phyloP scores from a whole-genome alignment of 2,888 invertebrate genomes.

The Auanema sp. region DNA sequence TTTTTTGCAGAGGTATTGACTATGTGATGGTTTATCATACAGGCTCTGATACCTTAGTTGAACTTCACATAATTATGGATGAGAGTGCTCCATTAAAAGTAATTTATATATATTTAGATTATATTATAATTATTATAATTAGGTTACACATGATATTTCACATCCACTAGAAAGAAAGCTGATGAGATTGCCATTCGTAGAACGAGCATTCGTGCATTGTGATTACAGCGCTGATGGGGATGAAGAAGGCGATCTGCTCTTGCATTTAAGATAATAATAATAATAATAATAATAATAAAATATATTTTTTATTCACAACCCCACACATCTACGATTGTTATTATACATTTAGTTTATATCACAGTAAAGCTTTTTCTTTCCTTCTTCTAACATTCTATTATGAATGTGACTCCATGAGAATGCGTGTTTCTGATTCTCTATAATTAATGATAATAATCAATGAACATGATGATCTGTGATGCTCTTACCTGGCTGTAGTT shows the following conservation, averaged over 20 bases:
- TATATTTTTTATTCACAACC: no score
- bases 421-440: no score
- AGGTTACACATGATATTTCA: slow-evolving; percentile 66
- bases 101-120: not conserved
- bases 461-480: no score
- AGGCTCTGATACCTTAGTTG: slow-evolving; percentile 65
- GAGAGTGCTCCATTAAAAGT: slow-evolving; percentile 64
- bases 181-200: slow-evolving; percentile 60
- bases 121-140: not conserved
- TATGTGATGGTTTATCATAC: slow-evolving; percentile 69
- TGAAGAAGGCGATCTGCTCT: slow-evolving; percentile 12
- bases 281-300: no score
- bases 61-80: slow-evolving; percentile 65
- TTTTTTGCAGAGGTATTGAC: slow-evolving; percentile 62
- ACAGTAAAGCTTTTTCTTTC: no score
- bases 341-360: no score
- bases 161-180: slow-evolving; percentile 66
- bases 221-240: slow-evolving; percentile 59
- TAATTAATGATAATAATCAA: no score
- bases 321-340: no score
- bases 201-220: slow-evolving; percentile 53
- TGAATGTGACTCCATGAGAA: no score
- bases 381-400: no score
- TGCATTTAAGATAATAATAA: no score
- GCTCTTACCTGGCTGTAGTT: no score